phyloP scores from a whole-genome alignment of 2,113 vertebrate genomes.

The Gopherus flavomarginatus region DNA sequence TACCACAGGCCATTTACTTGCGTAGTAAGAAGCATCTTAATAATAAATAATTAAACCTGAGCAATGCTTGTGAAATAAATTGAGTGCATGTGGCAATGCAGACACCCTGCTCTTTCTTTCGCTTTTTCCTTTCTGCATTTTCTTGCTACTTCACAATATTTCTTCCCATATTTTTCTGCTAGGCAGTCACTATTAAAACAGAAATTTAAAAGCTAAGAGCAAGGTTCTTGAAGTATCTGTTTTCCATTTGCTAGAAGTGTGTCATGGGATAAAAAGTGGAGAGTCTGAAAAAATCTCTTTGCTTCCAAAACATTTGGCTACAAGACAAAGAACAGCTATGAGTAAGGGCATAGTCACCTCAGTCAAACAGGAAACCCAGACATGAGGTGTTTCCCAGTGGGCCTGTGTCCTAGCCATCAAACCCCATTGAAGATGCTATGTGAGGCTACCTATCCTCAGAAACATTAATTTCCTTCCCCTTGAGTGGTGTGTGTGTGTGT shows the following conservation, averaged over 20 bases:
- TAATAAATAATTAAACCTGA: neutral
- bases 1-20: neutral
- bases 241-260: neutral
- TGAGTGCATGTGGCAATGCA: neutral
- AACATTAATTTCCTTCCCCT: neutral
- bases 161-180: neutral
- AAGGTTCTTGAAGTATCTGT: neutral
- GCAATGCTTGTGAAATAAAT: constrained; percentile 3
- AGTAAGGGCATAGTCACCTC: neutral
- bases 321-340: neutral
- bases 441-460: neutral
- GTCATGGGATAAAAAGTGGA: neutral
- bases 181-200: neutral
- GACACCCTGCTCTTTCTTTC: neutral
- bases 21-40: neutral
- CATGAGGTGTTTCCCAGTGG: neutral
- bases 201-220: neutral
- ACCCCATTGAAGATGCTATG: neutral
- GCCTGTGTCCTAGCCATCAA: neutral
- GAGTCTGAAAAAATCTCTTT: neutral
- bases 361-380: neutral
- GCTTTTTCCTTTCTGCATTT: neutral
- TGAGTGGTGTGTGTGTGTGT: neutral
- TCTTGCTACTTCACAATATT: neutral
- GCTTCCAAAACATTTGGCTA: neutral